Evolutionary conservation across 2,113 vertebrate genomes (phyloP), one percentile per base, ranked within the genome.

Genomic region (Rhombomys opimus): DNA sequence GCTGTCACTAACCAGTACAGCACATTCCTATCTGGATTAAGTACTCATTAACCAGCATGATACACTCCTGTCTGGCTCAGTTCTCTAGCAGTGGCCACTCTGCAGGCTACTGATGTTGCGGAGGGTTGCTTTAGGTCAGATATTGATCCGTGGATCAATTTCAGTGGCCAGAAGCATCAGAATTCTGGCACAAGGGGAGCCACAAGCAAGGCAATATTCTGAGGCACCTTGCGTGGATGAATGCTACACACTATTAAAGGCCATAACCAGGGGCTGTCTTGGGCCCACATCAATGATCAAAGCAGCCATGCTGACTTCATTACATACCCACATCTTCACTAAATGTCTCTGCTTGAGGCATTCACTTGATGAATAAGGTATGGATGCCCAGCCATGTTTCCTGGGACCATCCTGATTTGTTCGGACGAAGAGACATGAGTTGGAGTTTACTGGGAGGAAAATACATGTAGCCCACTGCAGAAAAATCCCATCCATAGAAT

Each of bases 391-490:
- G 20, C 73, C 57, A 41, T 78, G 11, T 73, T 92, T 93, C 87
- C 73, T 90, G 80, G 68, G 91, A 76, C 76, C 35, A 76, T 63
- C 57, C 30, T n/a, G 35, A 32, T 87, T 1, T 82, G n/a, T 92
- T 20, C 23, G 70, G 84, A 93, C n/a, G 46, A 77, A 91, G 92
- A 93, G 87, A 93, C 85, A 84, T 87, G 70, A 96, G 30, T 12
- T 84, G 50, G 91, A 67, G 89, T 90, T 89, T 93, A 80, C 14
- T 57, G 77, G 86, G 68, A 97, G 38, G 52, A 87, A 96, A 96
- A 80, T 78, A 7, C n/a, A 63, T 27, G 35, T 25, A 72, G 75
- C 73, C 73, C 41, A 32, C 27, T 41, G 57, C 23, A 84, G 57
- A 63, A 61, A 63, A 61, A 63, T 27, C 38, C 38, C 13, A 63